phyloP scores from a whole-genome alignment of 2,113 vertebrate genomes.

The Phalacrocorax pelagicus region DNA sequence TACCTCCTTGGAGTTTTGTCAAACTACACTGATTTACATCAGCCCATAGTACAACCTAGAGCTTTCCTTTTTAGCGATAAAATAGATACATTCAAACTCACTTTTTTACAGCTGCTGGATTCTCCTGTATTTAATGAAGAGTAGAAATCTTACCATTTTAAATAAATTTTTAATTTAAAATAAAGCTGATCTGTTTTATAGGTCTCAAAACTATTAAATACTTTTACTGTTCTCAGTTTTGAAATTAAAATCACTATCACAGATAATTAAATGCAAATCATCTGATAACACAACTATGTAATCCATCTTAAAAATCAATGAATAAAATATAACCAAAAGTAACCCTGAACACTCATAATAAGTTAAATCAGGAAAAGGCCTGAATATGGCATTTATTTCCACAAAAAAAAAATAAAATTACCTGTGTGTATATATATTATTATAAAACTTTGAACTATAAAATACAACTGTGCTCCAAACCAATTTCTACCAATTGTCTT shows the following conservation, averaged over 20 bases:
- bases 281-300: neutral
- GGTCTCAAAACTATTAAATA: neutral
- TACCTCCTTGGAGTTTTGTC: neutral
- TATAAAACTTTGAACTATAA: neutral
- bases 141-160: neutral
- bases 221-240: neutral
- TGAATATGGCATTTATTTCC: neutral
- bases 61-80: neutral
- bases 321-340: neutral
- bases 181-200: neutral
- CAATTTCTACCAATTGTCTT: neutral
- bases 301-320: neutral
- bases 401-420: no score
- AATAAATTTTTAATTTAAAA: neutral
- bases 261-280: neutral
- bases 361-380: neutral
- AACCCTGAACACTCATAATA: neutral
- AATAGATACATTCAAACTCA: neutral
- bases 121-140: neutral
- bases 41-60: neutral
- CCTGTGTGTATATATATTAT: neutral
- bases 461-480: neutral
- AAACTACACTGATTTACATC: neutral
- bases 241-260: neutral
- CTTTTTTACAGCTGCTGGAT: neutral